These are phyloP conservation scores for Procambarus virginalis DNA, from an alignment of 1,140 invertebrate species.

Conservation along the genomic window DNA sequence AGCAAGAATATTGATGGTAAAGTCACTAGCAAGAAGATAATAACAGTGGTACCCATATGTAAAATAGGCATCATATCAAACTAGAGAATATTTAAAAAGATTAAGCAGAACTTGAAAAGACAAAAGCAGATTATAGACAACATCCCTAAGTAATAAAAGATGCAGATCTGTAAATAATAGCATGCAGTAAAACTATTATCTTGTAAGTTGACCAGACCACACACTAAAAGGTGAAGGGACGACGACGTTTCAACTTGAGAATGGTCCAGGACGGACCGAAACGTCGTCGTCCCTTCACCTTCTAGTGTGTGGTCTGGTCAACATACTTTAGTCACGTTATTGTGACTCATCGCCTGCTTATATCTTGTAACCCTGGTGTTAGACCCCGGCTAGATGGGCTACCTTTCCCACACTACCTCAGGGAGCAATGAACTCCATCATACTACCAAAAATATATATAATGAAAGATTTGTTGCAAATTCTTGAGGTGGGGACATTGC, in stretches of 20 bases:
- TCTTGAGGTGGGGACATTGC: neutral
- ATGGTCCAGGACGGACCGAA: too few relatives aligned
- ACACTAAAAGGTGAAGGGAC: too few relatives aligned
- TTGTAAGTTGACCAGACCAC: too few relatives aligned
- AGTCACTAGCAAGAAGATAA: neutral
- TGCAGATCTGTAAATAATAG: neutral
- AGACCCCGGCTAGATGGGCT: neutral
- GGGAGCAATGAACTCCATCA: neutral
- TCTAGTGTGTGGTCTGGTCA: too few relatives aligned
- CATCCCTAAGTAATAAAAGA: neutral
- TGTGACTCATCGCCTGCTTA: too few relatives aligned
- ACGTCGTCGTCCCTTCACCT: too few relatives aligned
- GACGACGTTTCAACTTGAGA: too few relatives aligned
- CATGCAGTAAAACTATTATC: conserved; percentile 1
- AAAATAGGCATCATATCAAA: neutral
- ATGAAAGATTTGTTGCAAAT: neutral
- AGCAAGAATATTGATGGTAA: neutral
- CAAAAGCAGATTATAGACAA: conserved; percentile 8
- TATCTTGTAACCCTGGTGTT: neutral
- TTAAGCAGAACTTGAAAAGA: conserved; percentile 5
- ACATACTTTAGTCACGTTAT: too few relatives aligned
- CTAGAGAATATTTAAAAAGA: conserved; percentile 5
- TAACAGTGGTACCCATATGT: neutral
- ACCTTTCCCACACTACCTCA: neutral
- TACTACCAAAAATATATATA: neutral